Evolutionary conservation across 2,888 invertebrate genomes (phyloP).

Genomic region (Agriopis aurantiaria): DNA sequence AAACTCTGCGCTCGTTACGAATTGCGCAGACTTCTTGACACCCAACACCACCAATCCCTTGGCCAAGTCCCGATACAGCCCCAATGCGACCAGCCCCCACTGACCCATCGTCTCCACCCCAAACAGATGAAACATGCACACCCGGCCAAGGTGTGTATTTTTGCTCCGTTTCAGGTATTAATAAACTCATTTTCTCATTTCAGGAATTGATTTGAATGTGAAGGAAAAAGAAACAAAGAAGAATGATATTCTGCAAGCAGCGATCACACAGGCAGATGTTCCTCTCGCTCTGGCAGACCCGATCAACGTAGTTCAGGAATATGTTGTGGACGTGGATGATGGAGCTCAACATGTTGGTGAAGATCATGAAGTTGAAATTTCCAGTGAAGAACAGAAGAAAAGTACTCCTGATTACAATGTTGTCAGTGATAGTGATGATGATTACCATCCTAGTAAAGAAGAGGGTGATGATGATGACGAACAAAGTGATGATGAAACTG

Average conservation of each 20-base stretch:
- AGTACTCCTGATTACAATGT: neutral
- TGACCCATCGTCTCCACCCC: too few relatives aligned
- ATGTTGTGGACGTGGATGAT: neutral
- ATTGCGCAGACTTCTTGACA: too few relatives aligned
- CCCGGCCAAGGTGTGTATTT: too few relatives aligned
- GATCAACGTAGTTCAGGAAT: neutral
- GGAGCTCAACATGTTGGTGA: neutral
- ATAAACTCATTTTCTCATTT: too few relatives aligned
- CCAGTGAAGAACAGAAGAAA: neutral
- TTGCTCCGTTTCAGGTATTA: too few relatives aligned
- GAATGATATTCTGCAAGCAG: neutral
- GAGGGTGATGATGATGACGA: neutral
- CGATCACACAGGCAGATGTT: neutral
- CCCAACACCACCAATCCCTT: too few relatives aligned
- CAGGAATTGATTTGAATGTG: neutral
- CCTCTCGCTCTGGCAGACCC: neutral
- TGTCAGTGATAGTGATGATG: neutral
- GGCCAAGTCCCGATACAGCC: too few relatives aligned
- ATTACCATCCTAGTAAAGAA: neutral
- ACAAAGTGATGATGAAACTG: neutral
- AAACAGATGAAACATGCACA: too few relatives aligned
- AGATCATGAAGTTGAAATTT: neutral
- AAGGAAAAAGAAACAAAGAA: neutral
- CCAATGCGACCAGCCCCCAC: too few relatives aligned
- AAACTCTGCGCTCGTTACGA: too few relatives aligned